Evolutionary conservation across 2,113 vertebrate species (phyloP), one percentile per base, ranked within the genome.

Genomic region (Hyla sarda): DNA sequence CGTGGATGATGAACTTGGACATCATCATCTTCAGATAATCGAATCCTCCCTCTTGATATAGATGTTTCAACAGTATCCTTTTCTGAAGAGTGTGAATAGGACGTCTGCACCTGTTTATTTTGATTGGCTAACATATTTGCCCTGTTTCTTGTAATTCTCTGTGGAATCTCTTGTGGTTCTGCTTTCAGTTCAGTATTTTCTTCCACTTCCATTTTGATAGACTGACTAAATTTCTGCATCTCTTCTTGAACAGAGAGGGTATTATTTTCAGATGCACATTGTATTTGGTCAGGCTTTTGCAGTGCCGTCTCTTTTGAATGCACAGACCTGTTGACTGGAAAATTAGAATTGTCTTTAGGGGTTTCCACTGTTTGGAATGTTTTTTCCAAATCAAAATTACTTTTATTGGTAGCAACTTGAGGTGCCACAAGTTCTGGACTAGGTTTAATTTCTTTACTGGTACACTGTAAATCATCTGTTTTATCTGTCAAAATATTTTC

Each of bases 1-100:
- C 97, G 96, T 5, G 98, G 97, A 87, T 99, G 98, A 67, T 97
- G 96, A n/a, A 96, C 92, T 34, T 97, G 96, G 75, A 95, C 48
- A 88, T 99, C 97, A 0, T 99, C 98, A 0, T 99, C 98, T 2
- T 99, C 97, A 19, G 93, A 90, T 23, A 96, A 90, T 67, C 94
- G 95, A 82, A 95, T 91, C 89, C 96, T 97, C 89, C 94, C 89
- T 72, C 93, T 95, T 74, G 96, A 92, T 0, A 93, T 95, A 0
- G 94, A 94, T 0, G 91, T 91, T n/a, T 99, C 97, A 7, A 82
- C 54, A 0, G 90, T 92, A 5, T 99, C 98, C 88, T 95, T 95
- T 89, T 98, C 97, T 73, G 88, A 83, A 0, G 95, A 90, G 11
- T 72, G 94, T 21, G 7, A 89, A 93, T 89, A 97, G 93, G 92